Percentiles rank a stretch among this genome's conserved stretches.
These are phyloP conservation scores for Lipophrys pholis DNA, from an alignment of 2,113 vertebrate species.

Conservation along the genomic window DNA sequence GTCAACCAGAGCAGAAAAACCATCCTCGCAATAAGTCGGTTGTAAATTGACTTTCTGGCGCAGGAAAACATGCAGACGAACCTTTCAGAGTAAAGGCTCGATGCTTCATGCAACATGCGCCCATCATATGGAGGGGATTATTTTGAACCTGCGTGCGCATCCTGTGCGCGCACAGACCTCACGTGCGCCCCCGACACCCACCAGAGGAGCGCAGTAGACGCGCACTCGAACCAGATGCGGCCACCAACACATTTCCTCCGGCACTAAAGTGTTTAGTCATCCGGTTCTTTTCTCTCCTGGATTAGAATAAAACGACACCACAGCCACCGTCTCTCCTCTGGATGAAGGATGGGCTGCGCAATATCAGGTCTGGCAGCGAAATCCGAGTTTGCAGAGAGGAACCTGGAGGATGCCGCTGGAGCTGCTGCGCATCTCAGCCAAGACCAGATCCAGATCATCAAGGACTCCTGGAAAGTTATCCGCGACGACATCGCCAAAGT, in stretches of 20 bases:
- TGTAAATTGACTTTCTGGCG: rapidly evolving
- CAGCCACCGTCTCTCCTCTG: neutral
- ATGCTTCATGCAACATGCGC: rapidly evolving
- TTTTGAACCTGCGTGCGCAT: conserved; percentile 4
- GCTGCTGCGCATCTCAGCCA: conserved; percentile 54
- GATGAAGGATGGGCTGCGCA: conserved; percentile 83
- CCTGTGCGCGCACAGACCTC: neutral
- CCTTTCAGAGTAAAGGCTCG: conserved; percentile 38
- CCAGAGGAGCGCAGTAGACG: neutral
- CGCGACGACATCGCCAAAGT: conserved; percentile 85
- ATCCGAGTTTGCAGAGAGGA: conserved; percentile 59
- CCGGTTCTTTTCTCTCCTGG: neutral
- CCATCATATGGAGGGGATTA: neutral
- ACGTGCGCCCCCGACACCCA: neutral
- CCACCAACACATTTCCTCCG: conserved; percentile 2
- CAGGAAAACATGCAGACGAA: neutral
- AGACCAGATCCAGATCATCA: conserved; percentile 81
- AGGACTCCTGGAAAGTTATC: conserved; percentile 87
- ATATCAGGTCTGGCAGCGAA: conserved; percentile 80
- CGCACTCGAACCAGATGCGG: conserved; percentile 31
- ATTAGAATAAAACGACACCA: neutral
- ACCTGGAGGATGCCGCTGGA: conserved; percentile 48
- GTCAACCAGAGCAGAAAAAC: too few species aligned
- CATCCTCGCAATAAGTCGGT: neutral
- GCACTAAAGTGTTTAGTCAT: neutral